phyloP scores from a whole-genome alignment of 2,797 vertebrate genomes.

The Arctocebus calabarensis region DNA sequence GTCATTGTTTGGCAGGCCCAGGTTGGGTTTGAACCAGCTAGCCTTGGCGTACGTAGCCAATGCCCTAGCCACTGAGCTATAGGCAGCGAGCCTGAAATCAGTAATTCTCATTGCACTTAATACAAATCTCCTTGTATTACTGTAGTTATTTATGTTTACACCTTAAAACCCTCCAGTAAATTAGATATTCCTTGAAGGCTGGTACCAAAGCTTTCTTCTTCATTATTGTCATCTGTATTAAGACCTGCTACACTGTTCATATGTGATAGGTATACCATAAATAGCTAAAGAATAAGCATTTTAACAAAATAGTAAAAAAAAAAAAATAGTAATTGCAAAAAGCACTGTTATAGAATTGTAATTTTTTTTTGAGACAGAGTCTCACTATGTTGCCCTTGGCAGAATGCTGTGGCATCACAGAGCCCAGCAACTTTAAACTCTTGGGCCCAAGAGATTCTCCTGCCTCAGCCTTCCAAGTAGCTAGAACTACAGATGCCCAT shows the following conservation, averaged over 20 bases:
- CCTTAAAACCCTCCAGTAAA: conserved; percentile 6
- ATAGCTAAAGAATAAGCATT: conserved; percentile 37
- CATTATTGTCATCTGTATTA: conserved; percentile 31
- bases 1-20: too few relatives aligned
- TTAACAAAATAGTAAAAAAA: too few relatives aligned
- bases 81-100: too few relatives aligned
- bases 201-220: neutral
- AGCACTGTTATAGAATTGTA: neutral
- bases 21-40: too few relatives aligned
- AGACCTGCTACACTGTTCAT: conserved; percentile 7
- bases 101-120: neutral
- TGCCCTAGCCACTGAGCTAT: too few relatives aligned
- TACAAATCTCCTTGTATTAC: conserved; percentile 40
- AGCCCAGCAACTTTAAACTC: too few relatives aligned
- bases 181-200: conserved; percentile 21
- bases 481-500: too few relatives aligned
- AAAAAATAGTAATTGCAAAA: conserved; percentile 51
- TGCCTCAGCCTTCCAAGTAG: too few relatives aligned
- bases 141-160: conserved; percentile 61
- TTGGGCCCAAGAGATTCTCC: too few relatives aligned
- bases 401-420: too few relatives aligned
- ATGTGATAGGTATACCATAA: conserved; percentile 25
- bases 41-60: too few relatives aligned
- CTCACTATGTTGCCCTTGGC: too few relatives aligned
- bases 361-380: neutral